Percentiles rank a stretch among this genome's conserved stretches.
phyloP scores from a whole-genome alignment of 2,888 invertebrate species.

The Hedya salicella region DNA sequence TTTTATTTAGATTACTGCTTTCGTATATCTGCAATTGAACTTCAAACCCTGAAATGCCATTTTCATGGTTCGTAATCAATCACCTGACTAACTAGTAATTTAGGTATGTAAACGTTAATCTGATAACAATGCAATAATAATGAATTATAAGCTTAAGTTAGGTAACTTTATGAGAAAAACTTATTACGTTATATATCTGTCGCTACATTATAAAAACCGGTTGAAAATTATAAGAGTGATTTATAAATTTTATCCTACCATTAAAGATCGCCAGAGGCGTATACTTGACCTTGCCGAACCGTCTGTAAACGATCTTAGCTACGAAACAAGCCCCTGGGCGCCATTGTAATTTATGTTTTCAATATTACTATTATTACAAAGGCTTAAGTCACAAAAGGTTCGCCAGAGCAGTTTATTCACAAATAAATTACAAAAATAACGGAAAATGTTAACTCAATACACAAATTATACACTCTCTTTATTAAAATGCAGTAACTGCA shows the following conservation, averaged over 20 bases:
- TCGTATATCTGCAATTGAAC: no score
- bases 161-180: no score
- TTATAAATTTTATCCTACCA: conserved; percentile 68
- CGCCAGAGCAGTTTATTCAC: conserved; percentile 15
- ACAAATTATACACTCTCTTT: not conserved
- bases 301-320: conserved; percentile 54
- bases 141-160: no score
- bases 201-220: conserved; percentile 44
- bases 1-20: no score
- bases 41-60: no score
- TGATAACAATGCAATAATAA: no score
- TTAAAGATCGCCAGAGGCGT: conserved; percentile 56
- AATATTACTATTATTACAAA: conserved; percentile 31
- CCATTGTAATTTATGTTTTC: conserved; percentile 57
- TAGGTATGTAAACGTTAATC: no score
- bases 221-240: conserved; percentile 64
- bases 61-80: no score
- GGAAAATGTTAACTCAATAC: not conserved
- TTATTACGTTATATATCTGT: conserved; percentile 5
- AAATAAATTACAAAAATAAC: conserved; percentile 17
- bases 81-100: no score
- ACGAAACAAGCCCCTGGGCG: conserved; percentile 57
- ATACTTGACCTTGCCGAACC: conserved; percentile 63
- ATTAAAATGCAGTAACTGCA: not conserved
- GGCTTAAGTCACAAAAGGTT: conserved; percentile 38